These are phyloP conservation scores for Dinocampus coccinellae DNA, from an alignment of 2,888 invertebrate genomes.

Conservation along the genomic window DNA sequence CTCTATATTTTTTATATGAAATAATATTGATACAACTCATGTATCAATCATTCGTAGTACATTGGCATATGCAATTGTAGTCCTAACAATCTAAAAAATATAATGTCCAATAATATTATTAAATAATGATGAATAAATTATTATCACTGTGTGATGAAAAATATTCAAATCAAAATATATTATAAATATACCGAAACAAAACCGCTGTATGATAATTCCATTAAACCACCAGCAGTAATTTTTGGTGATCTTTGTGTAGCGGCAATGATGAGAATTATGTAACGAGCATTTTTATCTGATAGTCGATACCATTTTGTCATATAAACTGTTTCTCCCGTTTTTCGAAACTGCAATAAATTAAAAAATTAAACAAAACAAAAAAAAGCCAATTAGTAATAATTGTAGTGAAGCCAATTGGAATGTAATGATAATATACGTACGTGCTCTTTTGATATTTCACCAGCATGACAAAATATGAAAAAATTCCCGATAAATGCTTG, in stretches of 20 bases:
- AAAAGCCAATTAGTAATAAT: too few species aligned
- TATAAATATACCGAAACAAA: conserved; percentile 54
- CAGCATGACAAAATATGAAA: conserved; percentile 49
- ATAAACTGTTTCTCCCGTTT: conserved; percentile 49
- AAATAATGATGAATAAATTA: too few species aligned
- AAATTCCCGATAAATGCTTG: conserved; percentile 44
- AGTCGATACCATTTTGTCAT: conserved; percentile 43
- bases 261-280: conserved; percentile 35
- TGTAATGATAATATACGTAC: conserved; percentile 22
- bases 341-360: conserved; percentile 41
- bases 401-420: too few species aligned
- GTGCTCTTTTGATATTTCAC: conserved; percentile 43
- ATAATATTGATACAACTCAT: not conserved
- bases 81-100: conserved; percentile 38
- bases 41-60: conserved; percentile 34
- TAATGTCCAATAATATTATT: too few species aligned
- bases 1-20: not conserved
- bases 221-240: conserved; percentile 55
- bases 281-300: conserved; percentile 25
- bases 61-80: conserved; percentile 39
- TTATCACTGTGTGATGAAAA: not conserved
- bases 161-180: too few species aligned
- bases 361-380: too few species aligned
- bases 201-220: conserved; percentile 49
- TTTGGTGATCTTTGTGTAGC: conserved; percentile 38